Evolutionary conservation across 2,797 vertebrate genomes (phyloP), one percentile per base, ranked within the genome.

Genomic region (Myotis vivesi): DNA sequence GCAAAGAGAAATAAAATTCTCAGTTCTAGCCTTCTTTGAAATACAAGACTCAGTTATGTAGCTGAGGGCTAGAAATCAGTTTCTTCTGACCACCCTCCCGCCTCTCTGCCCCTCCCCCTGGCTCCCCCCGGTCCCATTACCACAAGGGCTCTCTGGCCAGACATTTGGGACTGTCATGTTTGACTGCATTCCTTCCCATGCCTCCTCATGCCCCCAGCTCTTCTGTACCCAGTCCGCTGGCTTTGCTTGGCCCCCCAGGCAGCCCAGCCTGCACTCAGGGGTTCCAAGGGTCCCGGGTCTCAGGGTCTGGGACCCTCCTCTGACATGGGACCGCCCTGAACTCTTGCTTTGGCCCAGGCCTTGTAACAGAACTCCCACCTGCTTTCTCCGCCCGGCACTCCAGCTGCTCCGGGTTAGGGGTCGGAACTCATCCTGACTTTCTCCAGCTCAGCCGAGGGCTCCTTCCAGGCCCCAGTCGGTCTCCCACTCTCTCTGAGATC

Each of bases 111-210:
- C 16, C 49, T 13, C 23, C 25, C 12, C 28, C 2, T 4, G 38
- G 10, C 22, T 6, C 22, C 13, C 23, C 1, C 8, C 9, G 0
- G 6, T 10, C 1, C 36, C 8, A 15, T 12, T 2, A 55, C 66
- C 46, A 0, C 15, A 2, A 11, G 16, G 10, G 30, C 59, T 17
- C 66, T 69, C 73, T 46, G 7, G 12, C 17, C 41, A 11, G 11
- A 55, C 23, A 9, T 16, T 20, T 13, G 55, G 19, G 8, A 46
- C 28, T 36, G 68, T 25, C 62, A 17, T 36, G n/a, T 49, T 66
- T 38, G n/a, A 19, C 38, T 25, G 23, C 8, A 12, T 49, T 59
- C 46, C 41, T 77, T 20, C 20, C 17, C 30, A 15, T n/a, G 36
- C 1, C 2, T 77, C 82, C 86, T 51, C 59, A n/a, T 13, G 23